phyloP scores from a whole-genome alignment of 53 echinoderm and acorn worm species.

The Echinarachnius parma region DNA sequence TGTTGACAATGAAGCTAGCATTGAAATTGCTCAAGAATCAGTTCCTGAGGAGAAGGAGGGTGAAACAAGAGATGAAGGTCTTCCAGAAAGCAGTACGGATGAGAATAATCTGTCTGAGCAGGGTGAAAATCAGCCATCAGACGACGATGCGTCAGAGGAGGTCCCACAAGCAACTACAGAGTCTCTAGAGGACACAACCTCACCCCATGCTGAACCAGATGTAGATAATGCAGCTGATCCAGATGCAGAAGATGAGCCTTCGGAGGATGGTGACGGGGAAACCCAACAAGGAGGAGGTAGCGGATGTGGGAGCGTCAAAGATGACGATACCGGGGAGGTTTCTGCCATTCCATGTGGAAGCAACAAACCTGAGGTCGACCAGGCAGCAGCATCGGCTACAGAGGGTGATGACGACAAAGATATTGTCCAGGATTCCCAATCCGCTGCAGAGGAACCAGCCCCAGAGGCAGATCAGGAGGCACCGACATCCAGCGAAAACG shows the following conservation, averaged over 20 bases:
- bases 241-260: background rate
- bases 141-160: background rate
- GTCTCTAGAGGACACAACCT: background rate
- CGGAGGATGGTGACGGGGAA: background rate
- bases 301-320: background rate
- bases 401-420: no score
- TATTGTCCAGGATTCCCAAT: no score
- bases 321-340: conserved; percentile 31
- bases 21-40: background rate
- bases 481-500: no score
- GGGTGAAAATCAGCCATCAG: background rate
- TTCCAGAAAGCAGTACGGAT: background rate
- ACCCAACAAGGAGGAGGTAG: background rate
- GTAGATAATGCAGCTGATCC: background rate
- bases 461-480: no score
- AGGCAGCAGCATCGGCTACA: no score
- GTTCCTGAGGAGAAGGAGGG: background rate
- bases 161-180: background rate
- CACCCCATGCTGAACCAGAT: background rate
- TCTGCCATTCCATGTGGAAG: background rate
- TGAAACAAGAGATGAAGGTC: background rate
- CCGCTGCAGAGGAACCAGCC: no score
- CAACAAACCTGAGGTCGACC: no score
- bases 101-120: background rate
- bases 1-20: background rate